Evolutionary conservation across 1,140 invertebrate species (phyloP), one percentile per base, ranked within the genome.

Genomic region (Drosophila nikananu): DNA sequence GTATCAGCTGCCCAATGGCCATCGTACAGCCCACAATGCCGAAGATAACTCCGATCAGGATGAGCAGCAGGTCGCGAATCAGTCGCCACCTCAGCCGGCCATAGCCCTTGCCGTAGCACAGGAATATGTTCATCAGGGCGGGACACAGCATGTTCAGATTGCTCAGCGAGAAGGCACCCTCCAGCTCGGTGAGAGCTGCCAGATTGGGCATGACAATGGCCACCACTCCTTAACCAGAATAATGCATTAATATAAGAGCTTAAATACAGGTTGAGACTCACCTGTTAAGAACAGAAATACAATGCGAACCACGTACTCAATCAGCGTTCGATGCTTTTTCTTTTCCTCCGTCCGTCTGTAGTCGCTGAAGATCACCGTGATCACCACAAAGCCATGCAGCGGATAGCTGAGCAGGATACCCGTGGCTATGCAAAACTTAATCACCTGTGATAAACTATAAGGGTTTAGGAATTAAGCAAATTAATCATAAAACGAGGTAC

Each of bases 361-460:
- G 23, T 87, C 81, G 4, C 60, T 68, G 9, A 89, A 87, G 3
- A 89, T 52, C 15, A 87, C 81, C 1, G 83, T 89, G 17, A 87
- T 78, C 13, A 80, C 72, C 19, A 87, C 83, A 27, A 81, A 87
- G 0, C 77, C 84, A 42, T 87, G 83, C 2, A 87, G 51, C 0
- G 83, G 83, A 71, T 87, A 87, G 13, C 83, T 87, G 3, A 87
- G 30, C 21, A 87, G 83, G 13, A 87, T 89, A 0, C 83, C 83
- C 1, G 27, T 2, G 5, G 83, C 83, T 9, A 87, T 87, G 15
- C 64, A 48, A 5, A 59, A 15, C 32, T 89, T 89, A 7, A 87
- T 80, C 15, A 74, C 23, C 55, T 87, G 83, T 2, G 83, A 89
- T 5, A 83, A 25, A 9, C 80, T 87, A 32, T 30, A 9, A 27